Evolutionary conservation across 2,113 vertebrate species (phyloP).

Genomic region (Vulpes lagopus): DNA sequence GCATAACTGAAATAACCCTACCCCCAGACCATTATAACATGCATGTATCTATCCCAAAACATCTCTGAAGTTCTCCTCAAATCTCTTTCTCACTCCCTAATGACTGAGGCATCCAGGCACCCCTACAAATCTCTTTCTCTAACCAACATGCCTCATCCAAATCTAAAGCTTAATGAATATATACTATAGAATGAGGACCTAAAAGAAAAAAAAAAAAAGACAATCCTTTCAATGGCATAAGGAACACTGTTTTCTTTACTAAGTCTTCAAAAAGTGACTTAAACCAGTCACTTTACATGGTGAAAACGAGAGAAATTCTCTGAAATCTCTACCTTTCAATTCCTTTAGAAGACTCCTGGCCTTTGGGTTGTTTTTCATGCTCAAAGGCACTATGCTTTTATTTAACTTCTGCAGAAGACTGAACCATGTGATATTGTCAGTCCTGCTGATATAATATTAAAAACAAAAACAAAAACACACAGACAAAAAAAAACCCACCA

Average conservation of each 20-base stretch:
- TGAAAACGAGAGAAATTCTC: conserved; percentile 36
- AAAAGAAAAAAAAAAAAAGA: neutral
- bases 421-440: conserved; percentile 55
- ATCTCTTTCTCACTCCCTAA: neutral
- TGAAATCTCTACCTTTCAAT: conserved; percentile 8
- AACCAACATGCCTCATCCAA: neutral
- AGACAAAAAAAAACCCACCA: neutral
- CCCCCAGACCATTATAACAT: neutral
- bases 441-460: conserved; percentile 59
- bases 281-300: conserved; percentile 33
- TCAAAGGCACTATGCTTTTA: conserved; percentile 47
- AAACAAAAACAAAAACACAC: conserved; percentile 8
- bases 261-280: conserved; percentile 57
- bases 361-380: conserved; percentile 41
- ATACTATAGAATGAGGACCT: neutral
- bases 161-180: neutral
- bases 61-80: neutral
- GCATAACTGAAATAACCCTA: conserved; percentile 52
- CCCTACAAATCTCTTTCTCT: conserved; percentile 35
- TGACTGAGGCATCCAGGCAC: too few species aligned
- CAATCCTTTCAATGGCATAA: neutral
- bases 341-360: conserved; percentile 35
- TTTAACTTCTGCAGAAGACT: conserved; percentile 49
- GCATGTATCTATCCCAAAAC: neutral
- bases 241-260: conserved; percentile 30